Percentiles rank a stretch among this genome's conserved stretches.
phyloP scores from a whole-genome alignment of 2,888 invertebrate species.

The Napeogenes sylphis region DNA sequence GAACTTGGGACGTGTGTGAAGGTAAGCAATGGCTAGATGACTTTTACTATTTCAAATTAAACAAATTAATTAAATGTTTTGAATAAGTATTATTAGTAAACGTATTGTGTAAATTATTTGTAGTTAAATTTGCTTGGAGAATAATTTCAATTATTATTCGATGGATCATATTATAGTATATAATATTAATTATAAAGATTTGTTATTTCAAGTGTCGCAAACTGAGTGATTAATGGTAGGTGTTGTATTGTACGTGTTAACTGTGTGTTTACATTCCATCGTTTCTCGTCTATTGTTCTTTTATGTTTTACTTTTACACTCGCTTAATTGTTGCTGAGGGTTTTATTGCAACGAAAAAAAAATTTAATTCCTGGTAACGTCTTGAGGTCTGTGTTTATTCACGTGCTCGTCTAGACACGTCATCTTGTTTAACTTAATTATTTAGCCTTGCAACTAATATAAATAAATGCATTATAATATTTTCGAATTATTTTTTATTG shows the following conservation, averaged over 20 bases:
- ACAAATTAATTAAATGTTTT: neutral
- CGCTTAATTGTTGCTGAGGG: constrained; percentile 11
- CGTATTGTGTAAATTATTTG: too few relatives aligned
- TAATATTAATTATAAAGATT: neutral
- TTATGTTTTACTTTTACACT: constrained; percentile 21
- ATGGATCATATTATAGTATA: too few relatives aligned
- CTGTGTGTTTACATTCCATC: constrained; percentile 15
- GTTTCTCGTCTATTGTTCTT: constrained; percentile 18
- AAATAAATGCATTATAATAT: too few relatives aligned
- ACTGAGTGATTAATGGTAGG: neutral
- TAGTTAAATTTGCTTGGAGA: too few relatives aligned
- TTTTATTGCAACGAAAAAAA: constrained; percentile 16
- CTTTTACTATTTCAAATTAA: constrained; percentile 5
- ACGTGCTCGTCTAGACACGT: constrained; percentile 15
- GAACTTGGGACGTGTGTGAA: constrained; percentile 27
- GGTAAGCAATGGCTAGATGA: constrained; percentile 23
- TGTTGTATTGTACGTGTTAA: constrained; percentile 2
- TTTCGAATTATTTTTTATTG: too few relatives aligned
- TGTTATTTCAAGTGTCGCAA: constrained; percentile 2
- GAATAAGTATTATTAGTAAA: too few relatives aligned
- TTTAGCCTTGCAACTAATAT: neutral
- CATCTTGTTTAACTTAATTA: constrained; percentile 6
- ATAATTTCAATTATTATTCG: too few relatives aligned
- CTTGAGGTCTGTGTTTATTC: constrained; percentile 17
- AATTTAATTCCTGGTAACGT: constrained; percentile 18